Percentiles rank a stretch among this genome's conserved stretches.
These are phyloP conservation scores for Hypomesus transpacificus DNA, from an alignment of 2,113 vertebrate species.

Conservation along the genomic window DNA sequence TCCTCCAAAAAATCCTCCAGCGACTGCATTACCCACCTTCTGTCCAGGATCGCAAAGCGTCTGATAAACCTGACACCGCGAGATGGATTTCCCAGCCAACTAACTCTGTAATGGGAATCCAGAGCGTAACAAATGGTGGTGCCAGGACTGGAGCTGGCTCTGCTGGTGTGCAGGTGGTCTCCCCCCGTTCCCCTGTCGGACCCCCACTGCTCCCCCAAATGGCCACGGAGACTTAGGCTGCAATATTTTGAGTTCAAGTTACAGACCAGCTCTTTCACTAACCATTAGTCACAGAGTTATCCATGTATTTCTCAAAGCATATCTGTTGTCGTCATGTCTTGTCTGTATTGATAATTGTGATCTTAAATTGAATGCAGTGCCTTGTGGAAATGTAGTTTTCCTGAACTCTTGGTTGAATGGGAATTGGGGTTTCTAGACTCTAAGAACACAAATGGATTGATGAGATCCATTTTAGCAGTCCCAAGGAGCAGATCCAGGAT, in stretches of 20 bases:
- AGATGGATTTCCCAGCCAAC: constrained; percentile 69
- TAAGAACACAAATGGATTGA: too few relatives aligned
- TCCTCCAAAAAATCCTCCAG: constrained; percentile 10
- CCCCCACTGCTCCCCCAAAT: constrained; percentile 49
- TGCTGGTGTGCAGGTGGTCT: constrained; percentile 62
- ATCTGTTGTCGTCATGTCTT: too few relatives aligned
- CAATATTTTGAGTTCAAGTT: constrained; percentile 64
- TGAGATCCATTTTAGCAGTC: too few relatives aligned
- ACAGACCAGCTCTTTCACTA: constrained; percentile 53
- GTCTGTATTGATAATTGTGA: too few relatives aligned
- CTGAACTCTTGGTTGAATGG: too few relatives aligned
- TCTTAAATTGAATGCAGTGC: too few relatives aligned
- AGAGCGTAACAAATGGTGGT: constrained; percentile 65
- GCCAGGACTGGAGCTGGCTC: constrained; percentile 56
- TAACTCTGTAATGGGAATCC: constrained; percentile 63
- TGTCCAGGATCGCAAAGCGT: constrained; percentile 48
- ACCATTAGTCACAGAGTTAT: constrained; percentile 55
- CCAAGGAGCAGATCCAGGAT: too few relatives aligned
- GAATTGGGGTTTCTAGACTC: too few relatives aligned
- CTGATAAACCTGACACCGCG: constrained; percentile 63
- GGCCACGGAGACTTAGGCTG: constrained; percentile 55
- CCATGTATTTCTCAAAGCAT: too few relatives aligned
- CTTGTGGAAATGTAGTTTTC: too few relatives aligned
- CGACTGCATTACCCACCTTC: constrained; percentile 17
- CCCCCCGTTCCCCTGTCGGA: constrained; percentile 41